Conservation (phyloP, 92 coral and sea anemone species). For the Palythoa grandiflora region DNA sequence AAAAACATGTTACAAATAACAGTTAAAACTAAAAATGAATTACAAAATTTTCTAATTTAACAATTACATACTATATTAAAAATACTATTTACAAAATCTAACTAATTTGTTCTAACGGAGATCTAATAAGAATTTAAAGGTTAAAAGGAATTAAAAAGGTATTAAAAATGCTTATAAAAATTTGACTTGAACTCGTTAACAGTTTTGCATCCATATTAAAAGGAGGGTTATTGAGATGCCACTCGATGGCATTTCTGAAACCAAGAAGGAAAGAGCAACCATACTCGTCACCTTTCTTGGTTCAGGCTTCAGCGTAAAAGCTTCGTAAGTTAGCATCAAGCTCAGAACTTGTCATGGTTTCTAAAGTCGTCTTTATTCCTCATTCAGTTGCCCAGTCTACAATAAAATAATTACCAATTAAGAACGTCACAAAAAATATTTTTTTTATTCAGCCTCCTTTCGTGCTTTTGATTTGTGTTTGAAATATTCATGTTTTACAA, state of each 20-base stretch:
- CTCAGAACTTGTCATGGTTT: slow-evolving; percentile 3
- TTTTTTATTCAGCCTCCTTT: neutral
- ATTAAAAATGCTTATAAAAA: too few relatives aligned
- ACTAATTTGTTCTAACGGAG: too few relatives aligned
- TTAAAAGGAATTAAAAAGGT: too few relatives aligned
- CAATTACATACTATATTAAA: too few relatives aligned
- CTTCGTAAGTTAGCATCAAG: neutral
- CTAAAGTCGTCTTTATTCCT: neutral
- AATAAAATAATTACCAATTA: neutral
- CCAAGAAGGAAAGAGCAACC: slow-evolving; percentile 52
- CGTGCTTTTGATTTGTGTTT: neutral
- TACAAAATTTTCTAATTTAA: too few relatives aligned
- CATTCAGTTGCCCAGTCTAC: neutral
- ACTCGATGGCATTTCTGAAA: slow-evolving; percentile 54
- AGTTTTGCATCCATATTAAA: too few relatives aligned
- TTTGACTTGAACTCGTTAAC: too few relatives aligned
- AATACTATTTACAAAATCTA: too few relatives aligned
- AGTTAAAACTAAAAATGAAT: too few relatives aligned
- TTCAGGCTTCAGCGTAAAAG: slow-evolving; percentile 30
- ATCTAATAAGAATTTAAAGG: too few relatives aligned
- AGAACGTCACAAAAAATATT: neutral
- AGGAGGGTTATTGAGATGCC: too few relatives aligned
- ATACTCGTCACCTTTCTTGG: slow-evolving; percentile 37
- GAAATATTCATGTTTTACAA: neutral
- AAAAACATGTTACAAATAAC: too few relatives aligned